A percentile compares a stretch with the other conserved stretches of the same genome.
Conservation (phyloP, 2,888 invertebrate genomes). For the Clepsis dumicolana region DNA sequence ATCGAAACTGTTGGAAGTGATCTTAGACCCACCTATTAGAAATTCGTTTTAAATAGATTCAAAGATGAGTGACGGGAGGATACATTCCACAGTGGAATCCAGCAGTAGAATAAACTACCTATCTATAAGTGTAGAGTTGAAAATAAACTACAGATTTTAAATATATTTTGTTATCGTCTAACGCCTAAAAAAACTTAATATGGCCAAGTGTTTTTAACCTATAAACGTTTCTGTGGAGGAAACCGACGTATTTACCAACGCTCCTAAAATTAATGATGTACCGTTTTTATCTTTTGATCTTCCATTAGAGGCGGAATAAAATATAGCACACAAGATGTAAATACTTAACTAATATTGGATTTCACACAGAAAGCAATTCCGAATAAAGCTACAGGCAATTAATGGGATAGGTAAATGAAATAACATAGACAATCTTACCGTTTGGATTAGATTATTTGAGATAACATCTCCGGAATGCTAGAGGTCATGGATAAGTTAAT, state of each 20-base stretch:
- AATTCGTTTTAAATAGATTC: no score
- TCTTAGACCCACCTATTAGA: no score
- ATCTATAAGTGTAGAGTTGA: no score
- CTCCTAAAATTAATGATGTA: conserved; percentile 3
- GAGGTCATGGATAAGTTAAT: no score
- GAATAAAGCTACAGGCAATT: background rate
- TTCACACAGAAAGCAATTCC: background rate
- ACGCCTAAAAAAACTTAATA: background rate
- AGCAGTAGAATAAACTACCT: no score
- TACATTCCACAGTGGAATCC: no score
- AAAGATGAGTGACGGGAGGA: no score
- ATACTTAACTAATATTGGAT: background rate
- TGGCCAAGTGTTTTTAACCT: background rate
- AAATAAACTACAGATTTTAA: no score
- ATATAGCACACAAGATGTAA: background rate
- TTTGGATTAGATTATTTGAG: no score
- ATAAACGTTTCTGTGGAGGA: conserved; percentile 9
- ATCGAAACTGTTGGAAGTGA: no score
- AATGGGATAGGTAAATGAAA: background rate
- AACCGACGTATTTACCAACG: background rate
- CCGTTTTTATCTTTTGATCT: conserved; percentile 19
- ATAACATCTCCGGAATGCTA: no score
- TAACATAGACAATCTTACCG: background rate
- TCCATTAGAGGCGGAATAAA: background rate
- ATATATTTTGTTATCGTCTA: no score